These are phyloP conservation scores for Limnodromus scolopaceus DNA, from an alignment of 2,797 vertebrate genomes.

Conservation along the genomic window DNA sequence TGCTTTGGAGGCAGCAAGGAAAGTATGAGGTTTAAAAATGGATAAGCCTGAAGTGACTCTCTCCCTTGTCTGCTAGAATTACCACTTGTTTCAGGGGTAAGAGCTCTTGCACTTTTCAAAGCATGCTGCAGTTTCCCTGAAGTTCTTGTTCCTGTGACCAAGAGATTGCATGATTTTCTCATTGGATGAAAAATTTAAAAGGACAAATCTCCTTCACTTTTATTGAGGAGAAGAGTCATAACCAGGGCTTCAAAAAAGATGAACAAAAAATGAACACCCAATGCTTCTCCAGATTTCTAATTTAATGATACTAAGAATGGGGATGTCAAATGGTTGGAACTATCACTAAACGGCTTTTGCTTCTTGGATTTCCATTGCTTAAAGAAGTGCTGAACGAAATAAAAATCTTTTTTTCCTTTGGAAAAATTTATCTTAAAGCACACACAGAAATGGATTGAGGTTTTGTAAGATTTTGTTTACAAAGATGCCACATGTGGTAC, in stretches of 20 bases:
- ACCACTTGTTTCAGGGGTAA: neutral
- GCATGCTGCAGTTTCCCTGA: neutral
- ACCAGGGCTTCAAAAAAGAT: neutral
- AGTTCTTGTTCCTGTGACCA: neutral
- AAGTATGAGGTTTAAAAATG: neutral
- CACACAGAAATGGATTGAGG: neutral
- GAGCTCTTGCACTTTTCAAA: neutral
- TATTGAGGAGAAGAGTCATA: neutral
- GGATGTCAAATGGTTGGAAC: neutral
- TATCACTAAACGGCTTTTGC: neutral
- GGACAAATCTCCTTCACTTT: neutral
- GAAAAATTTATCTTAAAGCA: neutral
- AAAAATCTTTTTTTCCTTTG: neutral
- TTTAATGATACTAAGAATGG: neutral
- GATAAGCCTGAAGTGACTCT: neutral
- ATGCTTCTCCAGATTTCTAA: neutral
- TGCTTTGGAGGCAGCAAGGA: neutral
- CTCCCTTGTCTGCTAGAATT: neutral
- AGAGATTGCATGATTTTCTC: neutral
- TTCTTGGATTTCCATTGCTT: neutral
- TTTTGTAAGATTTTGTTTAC: conserved; percentile 23
- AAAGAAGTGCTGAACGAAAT: neutral
- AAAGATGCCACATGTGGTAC: neutral
- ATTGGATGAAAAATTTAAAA: neutral
- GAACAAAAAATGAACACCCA: neutral